Base-by-base conservation (phyloP, 1,140 invertebrate species). In the Meloidogyne exigua region DNA sequence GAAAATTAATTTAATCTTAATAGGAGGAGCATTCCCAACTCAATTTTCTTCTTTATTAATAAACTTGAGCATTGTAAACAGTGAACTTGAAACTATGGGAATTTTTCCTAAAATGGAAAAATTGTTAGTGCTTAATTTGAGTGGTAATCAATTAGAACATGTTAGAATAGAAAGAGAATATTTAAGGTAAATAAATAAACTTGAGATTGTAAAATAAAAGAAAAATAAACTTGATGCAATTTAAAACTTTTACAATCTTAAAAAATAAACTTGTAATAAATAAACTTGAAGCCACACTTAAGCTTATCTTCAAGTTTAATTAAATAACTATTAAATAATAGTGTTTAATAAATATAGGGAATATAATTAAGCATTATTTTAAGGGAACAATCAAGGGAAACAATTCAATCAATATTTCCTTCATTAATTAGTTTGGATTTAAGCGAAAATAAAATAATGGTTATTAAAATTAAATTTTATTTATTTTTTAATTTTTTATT, bases 361-460 rank as follows among this genome's bases (percentile, higher is more conserved):
- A 57, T 57, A n/a, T n/a, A 9, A n/a, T 57, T 57, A 57, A 57
- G 7, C 21, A 57, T n/a, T 57, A 18, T 9, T 57, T 5, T 12
- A n/a, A 57, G 49, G 7, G 49, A 57, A n/a, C 3, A 18, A 57
- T 57, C 49, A n/a, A n/a, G n/a, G 5, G 49, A 57, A 7, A 9
- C n/a, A n/a, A 57, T 73, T 0, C 21, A 26, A 66, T 32, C 76
- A 26, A 13, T 28, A 11, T 78, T 78, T 68, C 76, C 73, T 23
- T 23, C 64, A 49, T 39, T 78, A 36, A n/a, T 78, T 36, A 26
- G 21, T 7, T 9, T 78, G 21, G 76, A 78, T 57, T 63, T 78
- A 12, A 57, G 64, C 15, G 32, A 78, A 36, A 78, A 78, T 63
- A 26, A 57, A 23, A 26, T 78, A 11, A 77, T 75, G 25, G 65